phyloP scores from a whole-genome alignment of 1,140 invertebrate genomes.

The Leptonema lineaticorne region DNA sequence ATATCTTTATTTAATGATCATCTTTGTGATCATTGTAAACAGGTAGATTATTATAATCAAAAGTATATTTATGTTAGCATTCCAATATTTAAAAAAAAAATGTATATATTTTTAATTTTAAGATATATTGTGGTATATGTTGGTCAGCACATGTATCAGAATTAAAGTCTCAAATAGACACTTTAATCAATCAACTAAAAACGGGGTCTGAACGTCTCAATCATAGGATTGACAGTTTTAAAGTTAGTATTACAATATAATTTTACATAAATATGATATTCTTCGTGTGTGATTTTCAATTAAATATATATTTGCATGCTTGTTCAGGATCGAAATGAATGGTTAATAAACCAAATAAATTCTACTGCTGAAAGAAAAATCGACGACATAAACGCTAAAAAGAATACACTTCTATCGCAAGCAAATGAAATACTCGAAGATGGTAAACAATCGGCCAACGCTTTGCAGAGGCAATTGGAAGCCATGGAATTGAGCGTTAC shows the following conservation, averaged over 20 bases:
- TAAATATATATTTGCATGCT: not conserved
- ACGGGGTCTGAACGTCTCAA: constrained; percentile 52
- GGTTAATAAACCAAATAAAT: constrained; percentile 53
- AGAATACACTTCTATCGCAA: constrained; percentile 46
- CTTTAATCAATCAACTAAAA: constrained; percentile 56
- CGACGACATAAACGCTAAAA: constrained; percentile 48
- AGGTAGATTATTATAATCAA: constrained; percentile 48
- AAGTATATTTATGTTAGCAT: not conserved
- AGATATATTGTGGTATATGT: constrained; percentile 61
- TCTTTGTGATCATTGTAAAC: constrained; percentile 59
- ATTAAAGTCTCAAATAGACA: constrained; percentile 56
- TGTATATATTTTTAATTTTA: constrained; percentile 29
- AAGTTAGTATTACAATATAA: constrained; percentile 47
- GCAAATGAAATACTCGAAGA: constrained; percentile 46
- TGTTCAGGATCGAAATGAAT: constrained; percentile 52
- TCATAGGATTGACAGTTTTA: constrained; percentile 58
- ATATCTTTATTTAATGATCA: constrained; percentile 49
- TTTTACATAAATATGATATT: too few relatives aligned
- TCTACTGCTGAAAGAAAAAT: constrained; percentile 54
- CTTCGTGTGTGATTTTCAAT: too few relatives aligned
- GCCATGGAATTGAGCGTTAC: constrained; percentile 47
- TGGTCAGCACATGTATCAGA: constrained; percentile 59
- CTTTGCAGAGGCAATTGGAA: constrained; percentile 47
- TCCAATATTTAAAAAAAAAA: not conserved
- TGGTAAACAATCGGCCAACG: constrained; percentile 47